Percentiles rank a stretch among this genome's conserved stretches.
Evolutionary conservation across 1,140 invertebrate species (phyloP).

Genomic region (Panulirus ornatus): DNA sequence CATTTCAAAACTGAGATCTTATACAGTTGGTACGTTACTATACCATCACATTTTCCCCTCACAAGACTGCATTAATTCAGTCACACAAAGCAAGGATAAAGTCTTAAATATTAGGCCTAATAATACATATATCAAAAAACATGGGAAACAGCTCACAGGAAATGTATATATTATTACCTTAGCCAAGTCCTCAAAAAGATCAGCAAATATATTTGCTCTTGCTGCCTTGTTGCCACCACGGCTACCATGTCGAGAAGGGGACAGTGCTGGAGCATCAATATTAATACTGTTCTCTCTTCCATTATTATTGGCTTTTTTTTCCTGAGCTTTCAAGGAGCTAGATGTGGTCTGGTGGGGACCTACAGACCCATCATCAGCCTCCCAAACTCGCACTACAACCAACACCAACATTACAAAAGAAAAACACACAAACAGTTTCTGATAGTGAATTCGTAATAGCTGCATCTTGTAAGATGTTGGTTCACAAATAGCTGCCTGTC

Average conservation of each 20-base stretch:
- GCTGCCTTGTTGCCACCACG: conserved; percentile 20
- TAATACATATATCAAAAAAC: not conserved
- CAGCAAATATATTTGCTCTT: conserved; percentile 30
- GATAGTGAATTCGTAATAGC: conserved; percentile 64
- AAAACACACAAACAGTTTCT: conserved; percentile 63
- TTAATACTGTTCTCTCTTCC: conserved; percentile 53
- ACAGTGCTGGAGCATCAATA: conserved; percentile 51
- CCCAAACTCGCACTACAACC: conserved; percentile 60
- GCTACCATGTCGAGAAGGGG: conserved; percentile 8
- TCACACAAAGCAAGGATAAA: too few relatives aligned
- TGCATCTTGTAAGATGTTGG: conserved; percentile 49
- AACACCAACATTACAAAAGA: conserved; percentile 61
- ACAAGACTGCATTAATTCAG: too few relatives aligned
- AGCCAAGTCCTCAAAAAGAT: conserved; percentile 59
- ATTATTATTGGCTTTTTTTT: conserved; percentile 8
- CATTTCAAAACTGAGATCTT: too few relatives aligned
- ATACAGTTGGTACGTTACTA: too few relatives aligned
- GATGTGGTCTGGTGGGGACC: not conserved
- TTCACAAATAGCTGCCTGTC: not conserved
- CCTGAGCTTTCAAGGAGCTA: not conserved
- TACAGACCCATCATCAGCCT: conserved; percentile 13
- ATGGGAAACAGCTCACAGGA: not conserved
- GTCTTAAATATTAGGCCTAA: not conserved
- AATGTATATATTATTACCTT: conserved; percentile 55
- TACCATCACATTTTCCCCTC: too few relatives aligned